phyloP scores from a whole-genome alignment of 2,888 invertebrate genomes.

The Eumerus sabulonum region DNA sequence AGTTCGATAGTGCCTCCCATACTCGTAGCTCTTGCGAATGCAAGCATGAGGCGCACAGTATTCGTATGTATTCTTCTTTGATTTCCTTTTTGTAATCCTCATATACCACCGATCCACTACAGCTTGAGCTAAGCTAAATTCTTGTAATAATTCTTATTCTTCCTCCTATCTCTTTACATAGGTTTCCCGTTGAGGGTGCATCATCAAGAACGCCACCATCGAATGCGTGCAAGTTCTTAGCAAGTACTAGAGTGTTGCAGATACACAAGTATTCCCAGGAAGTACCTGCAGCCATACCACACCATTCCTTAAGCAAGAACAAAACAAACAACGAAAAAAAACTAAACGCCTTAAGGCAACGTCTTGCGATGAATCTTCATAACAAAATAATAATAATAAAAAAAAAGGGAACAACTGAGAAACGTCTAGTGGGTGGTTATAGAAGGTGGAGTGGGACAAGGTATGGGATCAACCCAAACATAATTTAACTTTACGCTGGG shows the following conservation, averaged over 20 bases:
- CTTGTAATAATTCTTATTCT: slow-evolving; percentile 58
- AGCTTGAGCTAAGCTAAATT: slow-evolving; percentile 40
- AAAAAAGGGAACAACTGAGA: slow-evolving; percentile 2
- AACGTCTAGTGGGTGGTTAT: slow-evolving; percentile 59
- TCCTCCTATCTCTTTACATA: slow-evolving; percentile 18
- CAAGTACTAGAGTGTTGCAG: slow-evolving; percentile 61
- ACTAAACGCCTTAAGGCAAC: slow-evolving; percentile 51
- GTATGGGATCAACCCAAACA: slow-evolving; percentile 66
- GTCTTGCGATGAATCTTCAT: slow-evolving; percentile 60
- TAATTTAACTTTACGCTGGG: slow-evolving; percentile 64
- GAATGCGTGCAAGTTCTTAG: slow-evolving; percentile 55
- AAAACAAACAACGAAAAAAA: slow-evolving; percentile 23
- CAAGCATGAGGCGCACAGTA: slow-evolving; percentile 42
- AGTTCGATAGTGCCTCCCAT: slow-evolving; percentile 22
- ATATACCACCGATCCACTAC: slow-evolving; percentile 48
- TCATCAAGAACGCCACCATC: slow-evolving; percentile 46
- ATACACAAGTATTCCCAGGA: slow-evolving; percentile 61
- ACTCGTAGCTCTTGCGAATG: slow-evolving; percentile 33
- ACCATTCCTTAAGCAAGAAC: slow-evolving; percentile 38
- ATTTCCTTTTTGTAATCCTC: slow-evolving; percentile 48
- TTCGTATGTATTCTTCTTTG: slow-evolving; percentile 32
- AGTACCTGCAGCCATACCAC: slow-evolving; percentile 52
- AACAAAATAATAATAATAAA: slow-evolving; percentile 48
- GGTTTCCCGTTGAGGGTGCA: too few species aligned
- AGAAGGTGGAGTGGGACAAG: slow-evolving; percentile 66